phyloP scores from a whole-genome alignment of 2,797 vertebrate genomes.

The Clamator glandarius region DNA sequence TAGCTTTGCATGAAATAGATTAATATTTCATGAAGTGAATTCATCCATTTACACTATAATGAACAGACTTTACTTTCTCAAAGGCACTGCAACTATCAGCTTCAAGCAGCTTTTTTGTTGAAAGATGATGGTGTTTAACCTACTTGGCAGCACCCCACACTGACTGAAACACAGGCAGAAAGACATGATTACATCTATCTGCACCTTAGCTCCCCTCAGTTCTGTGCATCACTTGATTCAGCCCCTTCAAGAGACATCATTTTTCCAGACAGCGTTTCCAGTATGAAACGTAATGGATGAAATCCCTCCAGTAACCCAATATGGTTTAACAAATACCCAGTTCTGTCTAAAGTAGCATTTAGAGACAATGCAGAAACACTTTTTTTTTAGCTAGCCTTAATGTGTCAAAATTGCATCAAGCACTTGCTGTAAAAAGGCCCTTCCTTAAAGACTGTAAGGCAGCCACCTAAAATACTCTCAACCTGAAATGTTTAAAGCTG shows the following conservation, averaged over 20 bases:
- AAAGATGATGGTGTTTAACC: neutral
- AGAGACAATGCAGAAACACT: fast-evolving
- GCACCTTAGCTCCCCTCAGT: neutral
- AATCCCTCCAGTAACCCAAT: neutral
- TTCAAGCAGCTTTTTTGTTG: neutral
- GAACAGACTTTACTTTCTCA: neutral
- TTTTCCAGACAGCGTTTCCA: neutral
- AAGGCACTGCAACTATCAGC: neutral
- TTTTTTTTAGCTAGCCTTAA: neutral
- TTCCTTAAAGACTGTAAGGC: neutral
- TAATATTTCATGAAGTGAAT: neutral
- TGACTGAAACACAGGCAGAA: neutral
- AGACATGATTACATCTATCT: neutral
- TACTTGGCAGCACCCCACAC: neutral
- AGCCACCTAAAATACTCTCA: neutral
- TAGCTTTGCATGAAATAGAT: neutral
- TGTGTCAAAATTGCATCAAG: neutral
- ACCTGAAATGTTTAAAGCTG: neutral
- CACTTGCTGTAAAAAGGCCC: neutral
- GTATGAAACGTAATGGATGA: neutral
- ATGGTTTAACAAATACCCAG: neutral
- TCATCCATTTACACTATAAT: neutral
- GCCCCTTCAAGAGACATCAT: neutral
- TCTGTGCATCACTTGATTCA: neutral
- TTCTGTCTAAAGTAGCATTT: neutral